These are phyloP conservation scores for Drymonia ruficornis DNA, from an alignment of 2,888 invertebrate genomes.

Conservation along the genomic window DNA sequence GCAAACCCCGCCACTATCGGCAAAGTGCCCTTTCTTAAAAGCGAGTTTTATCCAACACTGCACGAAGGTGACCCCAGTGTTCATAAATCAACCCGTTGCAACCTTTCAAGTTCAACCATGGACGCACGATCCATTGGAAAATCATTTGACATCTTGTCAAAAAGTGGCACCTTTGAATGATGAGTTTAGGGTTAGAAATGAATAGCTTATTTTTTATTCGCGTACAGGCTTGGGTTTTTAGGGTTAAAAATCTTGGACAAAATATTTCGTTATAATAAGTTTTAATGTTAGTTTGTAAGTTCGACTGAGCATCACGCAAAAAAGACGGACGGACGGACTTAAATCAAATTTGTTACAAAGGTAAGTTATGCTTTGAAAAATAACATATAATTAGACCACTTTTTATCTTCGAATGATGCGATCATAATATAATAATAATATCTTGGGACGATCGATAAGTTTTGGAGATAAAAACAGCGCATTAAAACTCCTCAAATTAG, in stretches of 20 bases:
- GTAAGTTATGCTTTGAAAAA: too few relatives aligned
- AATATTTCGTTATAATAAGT: too few relatives aligned
- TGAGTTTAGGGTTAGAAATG: constrained; percentile 23
- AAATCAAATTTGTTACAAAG: too few relatives aligned
- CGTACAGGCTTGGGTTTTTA: not conserved
- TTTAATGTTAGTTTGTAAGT: too few relatives aligned
- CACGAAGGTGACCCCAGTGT: constrained; percentile 26
- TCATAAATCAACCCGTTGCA: constrained; percentile 36
- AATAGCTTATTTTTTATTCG: constrained; percentile 30
- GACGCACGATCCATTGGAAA: constrained; percentile 16
- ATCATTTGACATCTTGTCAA: constrained; percentile 32
- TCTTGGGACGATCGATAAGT: too few relatives aligned
- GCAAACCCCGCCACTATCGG: constrained; percentile 20
- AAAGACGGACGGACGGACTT: too few relatives aligned
- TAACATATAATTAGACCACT: too few relatives aligned
- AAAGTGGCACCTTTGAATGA: constrained; percentile 24
- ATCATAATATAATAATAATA: too few relatives aligned
- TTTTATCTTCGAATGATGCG: too few relatives aligned
- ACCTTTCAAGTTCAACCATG: constrained; percentile 13
- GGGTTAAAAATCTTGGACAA: not conserved
- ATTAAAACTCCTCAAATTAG: too few relatives aligned
- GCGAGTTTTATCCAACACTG: constrained; percentile 7
- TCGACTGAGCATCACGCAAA: too few relatives aligned
- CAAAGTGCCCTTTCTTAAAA: constrained; percentile 21
- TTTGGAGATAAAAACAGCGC: too few relatives aligned